Evolutionary conservation across 2,113 vertebrate genomes (phyloP), one percentile per base, ranked within the genome.

Genomic region (Megaceryle maxima): DNA sequence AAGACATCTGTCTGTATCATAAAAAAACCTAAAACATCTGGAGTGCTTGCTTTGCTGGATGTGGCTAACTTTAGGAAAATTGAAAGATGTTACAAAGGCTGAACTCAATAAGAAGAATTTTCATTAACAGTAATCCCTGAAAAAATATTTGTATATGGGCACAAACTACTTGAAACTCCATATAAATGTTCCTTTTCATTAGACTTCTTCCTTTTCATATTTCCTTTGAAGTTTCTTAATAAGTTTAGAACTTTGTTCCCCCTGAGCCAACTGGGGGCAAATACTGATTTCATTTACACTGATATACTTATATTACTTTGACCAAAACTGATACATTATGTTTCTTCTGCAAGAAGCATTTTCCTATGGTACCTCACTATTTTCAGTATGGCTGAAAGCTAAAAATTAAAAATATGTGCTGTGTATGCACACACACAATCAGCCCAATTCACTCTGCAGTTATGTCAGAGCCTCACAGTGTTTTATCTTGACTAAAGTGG

Each of bases 181-280:
- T 84, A 80, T 80, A 91, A 88, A 74, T 33, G 39, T 93, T 74
- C 50, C 41, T 77, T 91, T 86, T 86, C 68, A 60, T 94, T 85
- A 95, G 56, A 88, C 48, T 19, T 92, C 95, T 92, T 83, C 64
- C 55, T 70, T 87, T 95, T 55, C 21, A 5, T 88, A 78, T 81
- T 86, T 89, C 56, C 69, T 96, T 96, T 95, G 93, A 95, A 92
- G 73, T 88, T 93, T 83, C 84, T 91, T 92, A 90, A 57, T 83
- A 93, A 83, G 35, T 83, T 87, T 74, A 92, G 56, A 83, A 63
- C 68, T 83, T 62, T 59, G 16, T 86, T 96, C 51, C 29, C 9
- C 92, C 43, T 80, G 76, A 88, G 46, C 64, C 39, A 72, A 68
- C 33, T 57, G 21, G 29, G 64, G 35, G 21, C 18, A 88, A 95